Evolutionary conservation across 2,113 vertebrate genomes (phyloP).

Genomic region (Austrofundulus limnaeus): DNA sequence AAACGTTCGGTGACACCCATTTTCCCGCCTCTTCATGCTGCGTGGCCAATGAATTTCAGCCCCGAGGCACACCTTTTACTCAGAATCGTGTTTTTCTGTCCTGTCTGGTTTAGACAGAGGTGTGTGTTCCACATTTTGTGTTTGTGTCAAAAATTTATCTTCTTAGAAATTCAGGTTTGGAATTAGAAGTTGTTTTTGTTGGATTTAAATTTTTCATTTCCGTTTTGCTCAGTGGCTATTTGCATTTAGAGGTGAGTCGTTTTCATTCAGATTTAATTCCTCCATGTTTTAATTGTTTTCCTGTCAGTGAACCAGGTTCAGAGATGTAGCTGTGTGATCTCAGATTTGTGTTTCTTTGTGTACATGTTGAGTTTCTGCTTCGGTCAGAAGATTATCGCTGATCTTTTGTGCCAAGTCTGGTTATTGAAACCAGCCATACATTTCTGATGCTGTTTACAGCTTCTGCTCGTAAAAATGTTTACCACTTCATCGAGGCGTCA

Average conservation of each 20-base stretch:
- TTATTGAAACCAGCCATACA: conserved; percentile 25
- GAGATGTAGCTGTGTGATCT: conserved; percentile 41
- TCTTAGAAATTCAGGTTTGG: conserved; percentile 17
- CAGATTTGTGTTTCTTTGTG: conserved; percentile 51
- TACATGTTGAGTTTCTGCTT: conserved; percentile 22
- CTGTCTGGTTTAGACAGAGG: conserved; percentile 62
- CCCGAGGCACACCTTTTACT: conserved; percentile 76
- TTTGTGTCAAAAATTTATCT: conserved; percentile 35
- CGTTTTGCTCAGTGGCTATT: conserved; percentile 46
- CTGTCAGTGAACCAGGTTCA: neutral
- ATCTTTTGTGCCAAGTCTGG: conserved; percentile 6
- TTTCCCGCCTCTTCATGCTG: conserved; percentile 57
- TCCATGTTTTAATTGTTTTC: conserved; percentile 5
- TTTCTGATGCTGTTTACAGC: conserved; percentile 2
- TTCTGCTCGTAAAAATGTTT: conserved; percentile 17
- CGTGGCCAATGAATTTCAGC: conserved; percentile 65
- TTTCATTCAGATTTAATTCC: conserved; percentile 30
- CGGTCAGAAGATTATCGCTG: conserved; percentile 43
- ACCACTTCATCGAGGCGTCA: conserved; percentile 1
- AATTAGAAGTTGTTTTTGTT: neutral
- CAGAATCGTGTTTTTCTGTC: conserved; percentile 65
- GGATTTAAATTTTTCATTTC: neutral
- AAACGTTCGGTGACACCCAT: conserved; percentile 44
- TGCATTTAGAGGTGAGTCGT: conserved; percentile 71
- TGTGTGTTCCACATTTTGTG: conserved; percentile 57